A percentile compares a stretch with the other conserved stretches of the same genome.
These are phyloP conservation scores for Hyperoodon ampullatus DNA, from an alignment of 2,113 vertebrate species.

Conservation along the genomic window DNA sequence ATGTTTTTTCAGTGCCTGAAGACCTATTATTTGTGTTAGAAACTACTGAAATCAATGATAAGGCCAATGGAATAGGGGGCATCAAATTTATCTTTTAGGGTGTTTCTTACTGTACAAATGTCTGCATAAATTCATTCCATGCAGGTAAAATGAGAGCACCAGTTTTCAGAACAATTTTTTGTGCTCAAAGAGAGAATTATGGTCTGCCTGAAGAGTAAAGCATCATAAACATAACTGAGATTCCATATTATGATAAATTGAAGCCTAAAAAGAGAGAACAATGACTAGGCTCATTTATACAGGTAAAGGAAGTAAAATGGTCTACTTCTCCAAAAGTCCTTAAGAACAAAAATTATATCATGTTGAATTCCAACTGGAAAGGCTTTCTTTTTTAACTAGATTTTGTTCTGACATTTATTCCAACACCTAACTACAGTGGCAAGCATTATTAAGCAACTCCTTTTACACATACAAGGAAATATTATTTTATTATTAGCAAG, in stretches of 20 bases:
- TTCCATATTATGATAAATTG: background rate
- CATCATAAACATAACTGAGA: background rate
- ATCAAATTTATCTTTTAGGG: background rate
- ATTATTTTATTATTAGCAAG: background rate
- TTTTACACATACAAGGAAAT: background rate
- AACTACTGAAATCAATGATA: background rate
- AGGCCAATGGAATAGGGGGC: background rate
- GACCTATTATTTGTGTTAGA: background rate
- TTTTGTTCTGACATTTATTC: background rate
- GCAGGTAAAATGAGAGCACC: background rate
- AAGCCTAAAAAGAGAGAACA: background rate
- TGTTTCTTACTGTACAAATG: background rate
- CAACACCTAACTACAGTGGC: background rate
- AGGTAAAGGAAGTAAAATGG: background rate
- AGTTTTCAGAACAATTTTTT: background rate
- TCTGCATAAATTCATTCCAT: background rate
- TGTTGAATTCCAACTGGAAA: background rate
- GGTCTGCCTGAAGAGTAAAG: background rate
- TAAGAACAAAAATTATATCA: background rate
- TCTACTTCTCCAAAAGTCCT: background rate
- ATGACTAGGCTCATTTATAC: background rate
- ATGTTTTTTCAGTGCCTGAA: background rate
- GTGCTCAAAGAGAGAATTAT: constrained; percentile 25
- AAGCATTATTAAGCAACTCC: background rate
- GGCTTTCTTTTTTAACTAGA: background rate